Percentiles rank a stretch among this genome's conserved stretches.
phyloP scores from a whole-genome alignment of 2,113 vertebrate species.

The Elachura formosa region DNA sequence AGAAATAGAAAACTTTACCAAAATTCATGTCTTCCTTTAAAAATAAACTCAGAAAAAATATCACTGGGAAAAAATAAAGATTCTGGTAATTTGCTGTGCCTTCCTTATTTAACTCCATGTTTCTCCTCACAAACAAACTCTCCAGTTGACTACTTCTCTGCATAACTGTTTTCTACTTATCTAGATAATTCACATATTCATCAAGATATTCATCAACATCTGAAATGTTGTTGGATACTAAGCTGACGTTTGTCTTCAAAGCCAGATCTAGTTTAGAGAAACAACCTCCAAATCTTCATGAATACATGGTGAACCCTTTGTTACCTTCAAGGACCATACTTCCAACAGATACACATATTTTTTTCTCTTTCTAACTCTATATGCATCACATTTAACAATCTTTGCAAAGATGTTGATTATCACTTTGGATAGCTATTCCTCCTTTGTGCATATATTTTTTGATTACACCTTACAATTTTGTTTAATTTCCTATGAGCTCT shows the following conservation, averaged over 20 bases:
- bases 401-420: neutral
- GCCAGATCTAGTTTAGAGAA: neutral
- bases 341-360: neutral
- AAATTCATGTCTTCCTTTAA: neutral
- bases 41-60: neutral
- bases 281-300: neutral
- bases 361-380: neutral
- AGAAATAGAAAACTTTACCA: neutral
- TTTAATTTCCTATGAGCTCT: neutral
- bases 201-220: neutral
- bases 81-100: neutral
- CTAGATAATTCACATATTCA: neutral
- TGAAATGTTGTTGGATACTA: slow-evolving; percentile 6
- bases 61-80: neutral
- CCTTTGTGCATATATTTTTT: neutral
- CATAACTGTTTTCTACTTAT: neutral
- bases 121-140: neutral
- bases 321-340: neutral
- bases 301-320: neutral
- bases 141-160: neutral
- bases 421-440: neutral
- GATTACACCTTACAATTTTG: neutral
- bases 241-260: neutral
- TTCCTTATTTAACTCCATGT: neutral
- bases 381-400: neutral